These are phyloP conservation scores for Allolobophora icterica DNA, from an alignment of 2,888 invertebrate genomes.

Conservation along the genomic window DNA sequence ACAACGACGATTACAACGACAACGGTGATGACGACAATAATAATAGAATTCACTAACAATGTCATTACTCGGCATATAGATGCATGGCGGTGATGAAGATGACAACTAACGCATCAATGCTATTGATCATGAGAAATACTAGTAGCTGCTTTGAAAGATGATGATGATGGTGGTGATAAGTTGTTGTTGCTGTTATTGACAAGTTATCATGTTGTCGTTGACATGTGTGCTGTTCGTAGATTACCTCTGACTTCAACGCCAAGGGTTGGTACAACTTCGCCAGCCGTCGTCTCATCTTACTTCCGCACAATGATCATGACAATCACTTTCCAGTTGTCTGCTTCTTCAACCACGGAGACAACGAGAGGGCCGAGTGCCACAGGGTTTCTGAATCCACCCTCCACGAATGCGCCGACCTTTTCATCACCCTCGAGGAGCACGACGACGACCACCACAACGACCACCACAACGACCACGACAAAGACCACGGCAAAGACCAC, in stretches of 20 bases:
- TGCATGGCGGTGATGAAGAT: too few species aligned
- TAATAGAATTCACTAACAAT: too few species aligned
- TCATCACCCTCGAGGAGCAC: conserved; percentile 18
- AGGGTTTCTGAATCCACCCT: not conserved
- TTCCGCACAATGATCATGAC: not conserved
- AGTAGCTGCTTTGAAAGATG: not conserved
- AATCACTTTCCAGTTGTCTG: not conserved
- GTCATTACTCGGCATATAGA: not conserved
- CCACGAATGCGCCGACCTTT: not conserved
- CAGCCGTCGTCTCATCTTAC: not conserved
- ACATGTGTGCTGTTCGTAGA: not conserved
- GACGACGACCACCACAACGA: conserved; percentile 17
- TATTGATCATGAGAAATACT: not conserved
- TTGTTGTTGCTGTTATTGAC: not conserved
- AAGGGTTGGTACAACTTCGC: conserved; percentile 29
- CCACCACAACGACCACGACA: conserved; percentile 22
- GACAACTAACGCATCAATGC: too few species aligned
- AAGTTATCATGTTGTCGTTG: not conserved
- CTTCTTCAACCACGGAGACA: conserved; percentile 9
- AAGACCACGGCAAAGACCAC: too few species aligned
- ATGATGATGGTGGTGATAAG: too few species aligned
- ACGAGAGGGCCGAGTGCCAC: conserved; percentile 13
- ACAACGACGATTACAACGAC: too few species aligned
- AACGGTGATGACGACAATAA: too few species aligned
- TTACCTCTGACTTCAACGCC: not conserved